A percentile compares a stretch with the other conserved stretches of the same genome.
Evolutionary conservation across 2,797 vertebrate genomes (phyloP).

Genomic region (Hephaestus fuliginosus): DNA sequence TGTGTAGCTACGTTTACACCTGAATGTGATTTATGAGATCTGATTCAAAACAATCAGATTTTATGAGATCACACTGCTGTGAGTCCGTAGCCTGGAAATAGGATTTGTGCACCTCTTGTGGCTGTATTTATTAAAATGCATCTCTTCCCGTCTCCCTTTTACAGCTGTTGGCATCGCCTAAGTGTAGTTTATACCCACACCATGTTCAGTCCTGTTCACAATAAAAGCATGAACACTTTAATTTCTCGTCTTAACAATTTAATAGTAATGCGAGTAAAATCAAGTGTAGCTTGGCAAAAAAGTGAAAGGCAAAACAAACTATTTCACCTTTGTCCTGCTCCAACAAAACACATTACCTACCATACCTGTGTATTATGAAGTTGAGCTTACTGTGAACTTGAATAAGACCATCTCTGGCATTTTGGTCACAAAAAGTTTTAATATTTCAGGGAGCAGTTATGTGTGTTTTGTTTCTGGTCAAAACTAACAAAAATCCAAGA

Average conservation of each 20-base stretch:
- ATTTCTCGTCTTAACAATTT: not conserved
- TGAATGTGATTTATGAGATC: constrained; percentile 10
- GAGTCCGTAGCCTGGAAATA: not conserved
- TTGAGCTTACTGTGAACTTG: not conserved
- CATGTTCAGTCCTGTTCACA: not conserved
- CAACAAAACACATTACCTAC: not conserved
- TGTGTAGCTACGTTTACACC: not conserved
- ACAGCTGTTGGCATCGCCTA: not conserved
- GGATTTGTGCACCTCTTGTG: not conserved
- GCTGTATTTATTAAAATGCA: not conserved
- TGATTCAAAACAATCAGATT: constrained; percentile 7
- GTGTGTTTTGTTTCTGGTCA: not conserved
- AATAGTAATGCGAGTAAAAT: not conserved
- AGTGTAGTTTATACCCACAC: not conserved
- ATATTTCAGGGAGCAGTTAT: not conserved
- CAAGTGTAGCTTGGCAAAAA: too few relatives aligned
- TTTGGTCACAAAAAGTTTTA: not conserved
- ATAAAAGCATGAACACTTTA: not conserved
- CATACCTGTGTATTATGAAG: not conserved
- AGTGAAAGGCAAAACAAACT: not conserved
- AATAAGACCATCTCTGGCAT: not conserved
- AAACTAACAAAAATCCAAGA: constrained; percentile 13
- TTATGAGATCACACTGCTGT: not conserved
- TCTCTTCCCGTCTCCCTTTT: constrained; percentile 1
- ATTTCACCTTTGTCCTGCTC: not conserved